Conservation (phyloP, 2,888 invertebrate genomes). For the Ochropacha duplaris region DNA sequence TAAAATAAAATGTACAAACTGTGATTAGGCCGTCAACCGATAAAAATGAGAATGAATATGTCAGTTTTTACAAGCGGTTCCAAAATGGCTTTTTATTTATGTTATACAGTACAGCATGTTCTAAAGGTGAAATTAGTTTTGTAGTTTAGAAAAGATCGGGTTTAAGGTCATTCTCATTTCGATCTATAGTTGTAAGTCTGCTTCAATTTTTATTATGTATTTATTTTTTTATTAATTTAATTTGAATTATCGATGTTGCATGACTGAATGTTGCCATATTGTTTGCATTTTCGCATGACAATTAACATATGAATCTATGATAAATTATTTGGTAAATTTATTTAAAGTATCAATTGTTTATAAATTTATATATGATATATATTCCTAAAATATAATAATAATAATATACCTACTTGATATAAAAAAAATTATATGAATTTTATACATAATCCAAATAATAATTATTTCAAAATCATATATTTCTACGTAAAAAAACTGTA, state of each 20-base stretch:
- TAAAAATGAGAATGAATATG: conserved; percentile 76
- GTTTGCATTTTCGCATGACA: conserved; percentile 72
- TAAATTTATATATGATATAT: background rate
- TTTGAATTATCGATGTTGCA: conserved; percentile 65
- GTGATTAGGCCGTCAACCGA: conserved; percentile 61
- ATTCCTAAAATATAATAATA: background rate
- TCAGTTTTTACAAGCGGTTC: conserved; percentile 7
- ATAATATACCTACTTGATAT: background rate
- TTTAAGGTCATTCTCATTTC: conserved; percentile 77
- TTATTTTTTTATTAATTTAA: conserved; percentile 46
- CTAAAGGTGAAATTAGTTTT: conserved; percentile 22
- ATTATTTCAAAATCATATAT: background rate
- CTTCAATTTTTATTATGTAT: conserved; percentile 44
- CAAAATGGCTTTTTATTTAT: conserved; percentile 23
- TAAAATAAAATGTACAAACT: conserved; percentile 32
- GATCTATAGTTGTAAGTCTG: conserved; percentile 58
- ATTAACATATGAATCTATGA: background rate
- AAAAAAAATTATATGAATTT: conserved; percentile 25
- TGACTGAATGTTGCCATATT: conserved; percentile 70
- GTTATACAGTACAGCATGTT: conserved; percentile 40
- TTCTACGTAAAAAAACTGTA: background rate
- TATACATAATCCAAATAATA: conserved; percentile 15
- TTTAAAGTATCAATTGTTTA: background rate
- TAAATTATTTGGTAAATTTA: background rate
- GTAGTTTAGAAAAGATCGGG: conserved; percentile 46